Conservation (phyloP, 2,113 vertebrate species). For the Taurulus bubalis region DNA sequence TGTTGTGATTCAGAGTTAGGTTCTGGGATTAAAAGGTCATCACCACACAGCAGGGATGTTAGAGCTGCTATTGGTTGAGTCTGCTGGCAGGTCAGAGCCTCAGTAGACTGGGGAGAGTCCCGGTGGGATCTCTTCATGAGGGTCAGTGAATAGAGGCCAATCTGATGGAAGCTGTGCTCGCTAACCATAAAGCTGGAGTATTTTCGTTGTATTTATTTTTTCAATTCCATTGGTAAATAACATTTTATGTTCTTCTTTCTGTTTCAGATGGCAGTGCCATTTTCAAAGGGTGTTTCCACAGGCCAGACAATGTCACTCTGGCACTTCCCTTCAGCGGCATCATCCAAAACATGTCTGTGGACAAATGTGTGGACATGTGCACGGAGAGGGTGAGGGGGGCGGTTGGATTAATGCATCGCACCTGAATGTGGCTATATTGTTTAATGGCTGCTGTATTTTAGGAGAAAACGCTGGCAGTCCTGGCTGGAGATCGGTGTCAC, state of each 20-base stretch:
- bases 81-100: conserved; percentile 38
- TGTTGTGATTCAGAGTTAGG: conserved; percentile 14
- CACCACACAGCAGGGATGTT: conserved; percentile 36
- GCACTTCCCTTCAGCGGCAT: conserved; percentile 87
- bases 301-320: conserved; percentile 90
- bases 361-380: conserved; percentile 96
- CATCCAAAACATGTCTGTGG: conserved; percentile 94
- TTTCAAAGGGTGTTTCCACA: conserved; percentile 94
- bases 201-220: background rate
- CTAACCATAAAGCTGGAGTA: conserved; percentile 12
- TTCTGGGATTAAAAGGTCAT: conserved; percentile 49
- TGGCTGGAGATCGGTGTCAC: conserved; percentile 88
- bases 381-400: conserved; percentile 89
- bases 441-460: conserved; percentile 69
- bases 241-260: conserved; percentile 43
- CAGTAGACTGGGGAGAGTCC: conserved; percentile 17
- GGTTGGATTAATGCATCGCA: background rate
- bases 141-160: conserved; percentile 56
- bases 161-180: conserved; percentile 34
- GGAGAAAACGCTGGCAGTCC: conserved; percentile 92
- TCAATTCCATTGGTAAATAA: conserved; percentile 11
- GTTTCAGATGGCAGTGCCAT: conserved; percentile 92
- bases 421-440: background rate
- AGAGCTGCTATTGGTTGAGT: conserved; percentile 33
- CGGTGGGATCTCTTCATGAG: conserved; percentile 40